Evolutionary conservation across 2,113 vertebrate species (phyloP).

Genomic region (Boleophthalmus pectinirostris): DNA sequence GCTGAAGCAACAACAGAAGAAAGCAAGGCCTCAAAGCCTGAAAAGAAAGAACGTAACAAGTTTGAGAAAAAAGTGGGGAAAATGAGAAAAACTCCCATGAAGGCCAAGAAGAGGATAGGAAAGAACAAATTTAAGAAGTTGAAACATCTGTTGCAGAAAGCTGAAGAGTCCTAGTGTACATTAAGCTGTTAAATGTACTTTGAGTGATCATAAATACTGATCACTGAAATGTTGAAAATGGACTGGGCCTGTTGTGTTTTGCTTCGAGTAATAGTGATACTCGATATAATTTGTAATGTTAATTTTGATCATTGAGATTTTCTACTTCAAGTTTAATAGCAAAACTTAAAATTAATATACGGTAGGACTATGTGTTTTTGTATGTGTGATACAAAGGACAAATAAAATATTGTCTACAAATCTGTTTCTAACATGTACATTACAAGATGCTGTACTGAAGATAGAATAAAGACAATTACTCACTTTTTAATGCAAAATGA

Average conservation of each 20-base stretch:
- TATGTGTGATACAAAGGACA: neutral
- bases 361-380: neutral
- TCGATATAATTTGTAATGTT: slow-evolving; percentile 25
- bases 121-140: slow-evolving; percentile 76
- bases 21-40: slow-evolving; percentile 41
- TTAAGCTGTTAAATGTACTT: slow-evolving; percentile 8
- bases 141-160: slow-evolving; percentile 59
- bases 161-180: slow-evolving; percentile 28
- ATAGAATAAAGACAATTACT: neutral
- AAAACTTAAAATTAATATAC: neutral
- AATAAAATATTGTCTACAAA: neutral
- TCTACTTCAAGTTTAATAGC: slow-evolving; percentile 19
- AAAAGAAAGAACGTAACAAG: slow-evolving; percentile 54
- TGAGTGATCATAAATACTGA: neutral
- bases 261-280: neutral
- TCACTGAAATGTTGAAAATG: neutral
- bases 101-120: slow-evolving; percentile 64
- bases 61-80: slow-evolving; percentile 71
- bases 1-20: slow-evolving; percentile 27
- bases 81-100: slow-evolving; percentile 42
- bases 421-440: neutral
- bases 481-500: too few relatives aligned
- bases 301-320: slow-evolving; percentile 21
- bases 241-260: neutral
- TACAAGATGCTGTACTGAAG: neutral